These are phyloP conservation scores for Neolamprologus devosi DNA, from an alignment of 2,113 vertebrate species.

Conservation along the genomic window DNA sequence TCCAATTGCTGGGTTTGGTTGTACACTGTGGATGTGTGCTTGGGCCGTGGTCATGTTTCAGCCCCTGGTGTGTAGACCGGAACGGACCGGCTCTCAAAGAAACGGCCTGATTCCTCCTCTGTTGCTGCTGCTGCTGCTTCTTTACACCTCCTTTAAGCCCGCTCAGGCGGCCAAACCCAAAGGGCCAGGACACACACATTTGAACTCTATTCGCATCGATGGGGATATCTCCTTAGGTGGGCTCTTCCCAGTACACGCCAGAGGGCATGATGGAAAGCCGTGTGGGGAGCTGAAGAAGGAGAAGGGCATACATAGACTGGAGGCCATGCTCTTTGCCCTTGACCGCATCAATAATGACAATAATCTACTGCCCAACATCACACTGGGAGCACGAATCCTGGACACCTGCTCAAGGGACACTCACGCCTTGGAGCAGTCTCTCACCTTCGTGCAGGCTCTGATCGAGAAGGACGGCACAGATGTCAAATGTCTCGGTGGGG, in stretches of 20 bases:
- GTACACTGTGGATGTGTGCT: background rate
- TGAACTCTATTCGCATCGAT: slow-evolving; percentile 97
- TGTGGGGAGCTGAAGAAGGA: slow-evolving; percentile 98
- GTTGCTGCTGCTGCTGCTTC: slow-evolving; percentile 49
- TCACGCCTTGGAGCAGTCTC: slow-evolving; percentile 94
- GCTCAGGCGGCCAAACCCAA: slow-evolving; percentile 80
- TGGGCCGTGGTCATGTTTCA: slow-evolving; percentile 52
- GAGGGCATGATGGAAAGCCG: slow-evolving; percentile 87
- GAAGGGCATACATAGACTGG: slow-evolving; percentile 92
- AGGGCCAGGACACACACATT: slow-evolving; percentile 84
- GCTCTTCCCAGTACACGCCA: slow-evolving; percentile 90
- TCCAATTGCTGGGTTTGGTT: slow-evolving; percentile 6
- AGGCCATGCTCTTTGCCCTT: slow-evolving; percentile 97
- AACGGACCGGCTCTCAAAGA: slow-evolving; percentile 10
- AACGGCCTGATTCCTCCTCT: slow-evolving; percentile 19
- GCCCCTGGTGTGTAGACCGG: background rate
- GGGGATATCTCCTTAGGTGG: slow-evolving; percentile 95
- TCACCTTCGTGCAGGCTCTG: slow-evolving; percentile 96
- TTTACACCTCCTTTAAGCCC: slow-evolving; percentile 66
- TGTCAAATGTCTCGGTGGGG: slow-evolving; percentile 87
- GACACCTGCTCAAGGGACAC: slow-evolving; percentile 98
- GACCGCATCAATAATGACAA: slow-evolving; percentile 97
- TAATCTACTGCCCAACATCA: slow-evolving; percentile 94
- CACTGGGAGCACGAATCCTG: slow-evolving; percentile 90
- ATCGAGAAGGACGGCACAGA: slow-evolving; percentile 96